Percentiles rank a stretch among this genome's conserved stretches.
Conservation (phyloP, 2,797 vertebrate species). For the Lindbergichthys nudifrons region DNA sequence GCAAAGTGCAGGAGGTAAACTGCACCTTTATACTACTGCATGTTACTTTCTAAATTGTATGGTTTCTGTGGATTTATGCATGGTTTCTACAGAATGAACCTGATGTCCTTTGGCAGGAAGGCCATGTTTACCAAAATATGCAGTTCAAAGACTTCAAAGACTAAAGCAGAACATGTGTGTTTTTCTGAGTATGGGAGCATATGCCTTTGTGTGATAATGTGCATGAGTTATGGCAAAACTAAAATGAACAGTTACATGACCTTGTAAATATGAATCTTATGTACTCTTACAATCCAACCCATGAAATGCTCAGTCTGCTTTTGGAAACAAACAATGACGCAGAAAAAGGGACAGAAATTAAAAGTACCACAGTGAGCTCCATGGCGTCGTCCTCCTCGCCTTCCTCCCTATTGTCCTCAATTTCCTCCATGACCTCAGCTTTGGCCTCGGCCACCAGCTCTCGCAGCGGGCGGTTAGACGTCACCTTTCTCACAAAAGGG, state of each 20-base stretch:
- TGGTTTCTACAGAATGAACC: constrained; percentile 21
- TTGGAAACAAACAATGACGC: constrained; percentile 24
- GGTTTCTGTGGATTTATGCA: constrained; percentile 43
- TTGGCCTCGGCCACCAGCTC: constrained; percentile 98
- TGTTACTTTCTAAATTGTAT: constrained; percentile 63
- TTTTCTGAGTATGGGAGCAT: background rate
- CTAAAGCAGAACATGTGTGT: background rate
- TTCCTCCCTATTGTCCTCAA: constrained; percentile 93
- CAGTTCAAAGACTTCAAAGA: background rate
- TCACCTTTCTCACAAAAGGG: constrained; percentile 89
- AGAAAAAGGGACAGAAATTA: constrained; percentile 6
- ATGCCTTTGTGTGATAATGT: background rate
- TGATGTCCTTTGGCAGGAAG: constrained; percentile 28
- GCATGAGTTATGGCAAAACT: no score
- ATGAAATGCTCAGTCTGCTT: background rate
- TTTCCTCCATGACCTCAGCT: constrained; percentile 98
- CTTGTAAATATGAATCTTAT: background rate
- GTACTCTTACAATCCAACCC: background rate
- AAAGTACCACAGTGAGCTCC: constrained; percentile 84
- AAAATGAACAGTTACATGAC: background rate
- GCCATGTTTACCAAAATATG: constrained; percentile 26
- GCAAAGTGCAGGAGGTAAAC: constrained; percentile 28
- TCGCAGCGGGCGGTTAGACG: constrained; percentile 88
- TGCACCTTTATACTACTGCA: constrained; percentile 16
- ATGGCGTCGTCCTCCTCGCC: constrained; percentile 89